Conservation (phyloP, 2,888 invertebrate species). For the Uropetala carovei region DNA sequence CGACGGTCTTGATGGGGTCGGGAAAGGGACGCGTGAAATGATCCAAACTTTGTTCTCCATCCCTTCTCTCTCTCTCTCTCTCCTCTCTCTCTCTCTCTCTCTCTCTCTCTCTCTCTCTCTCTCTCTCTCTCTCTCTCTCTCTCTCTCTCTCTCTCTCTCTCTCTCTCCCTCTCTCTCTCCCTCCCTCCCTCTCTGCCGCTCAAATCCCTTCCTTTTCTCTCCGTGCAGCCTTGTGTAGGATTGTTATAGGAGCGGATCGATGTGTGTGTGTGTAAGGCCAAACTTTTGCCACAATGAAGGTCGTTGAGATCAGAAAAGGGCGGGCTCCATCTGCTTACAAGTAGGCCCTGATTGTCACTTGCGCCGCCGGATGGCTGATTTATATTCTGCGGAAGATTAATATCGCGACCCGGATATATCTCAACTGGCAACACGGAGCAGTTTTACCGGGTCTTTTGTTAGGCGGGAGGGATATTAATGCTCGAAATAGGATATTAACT, state of each 20-base stretch:
- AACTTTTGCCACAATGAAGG: conserved; percentile 26
- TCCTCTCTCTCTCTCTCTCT: background rate
- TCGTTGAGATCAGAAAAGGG: conserved; percentile 40
- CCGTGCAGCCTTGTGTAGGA: background rate
- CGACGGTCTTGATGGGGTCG: conserved; percentile 25
- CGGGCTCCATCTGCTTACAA: conserved; percentile 13
- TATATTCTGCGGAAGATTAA: conserved; percentile 29
- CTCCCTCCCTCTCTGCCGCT: background rate
- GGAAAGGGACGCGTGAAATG: conserved; percentile 51
- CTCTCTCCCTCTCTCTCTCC: background rate
- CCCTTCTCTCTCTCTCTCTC: background rate
- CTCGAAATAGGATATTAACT: background rate
- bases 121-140: background rate
- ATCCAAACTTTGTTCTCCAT: conserved; percentile 31
- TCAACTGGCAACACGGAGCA: background rate
- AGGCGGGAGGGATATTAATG: background rate
- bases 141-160: background rate
- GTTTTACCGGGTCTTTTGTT: background rate
- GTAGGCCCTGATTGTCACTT: conserved; percentile 40
- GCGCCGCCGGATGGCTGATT: background rate
- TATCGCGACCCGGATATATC: conserved; percentile 21
- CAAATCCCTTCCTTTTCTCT: background rate
- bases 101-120: background rate
- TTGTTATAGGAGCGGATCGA: conserved; percentile 11
- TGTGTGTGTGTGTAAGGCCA: background rate